A percentile compares a stretch with the other conserved stretches of the same genome.
phyloP scores from a whole-genome alignment of 2,797 vertebrate species.

The Poeciliopsis gracilis region DNA sequence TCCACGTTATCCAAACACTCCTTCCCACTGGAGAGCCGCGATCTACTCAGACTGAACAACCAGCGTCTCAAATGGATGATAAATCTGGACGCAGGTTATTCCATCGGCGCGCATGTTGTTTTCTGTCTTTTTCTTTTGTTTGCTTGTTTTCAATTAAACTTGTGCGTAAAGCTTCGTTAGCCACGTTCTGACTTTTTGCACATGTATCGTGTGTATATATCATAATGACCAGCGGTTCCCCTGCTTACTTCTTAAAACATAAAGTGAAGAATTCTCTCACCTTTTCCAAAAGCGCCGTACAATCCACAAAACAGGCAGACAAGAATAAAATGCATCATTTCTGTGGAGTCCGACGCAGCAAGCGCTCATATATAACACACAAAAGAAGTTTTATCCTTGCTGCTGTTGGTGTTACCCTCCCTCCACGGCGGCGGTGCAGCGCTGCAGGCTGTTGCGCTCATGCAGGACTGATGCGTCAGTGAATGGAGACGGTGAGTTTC shows the following conservation, averaged over 20 bases:
- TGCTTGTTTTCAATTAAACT: background rate
- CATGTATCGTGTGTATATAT: background rate
- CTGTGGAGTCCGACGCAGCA: constrained; percentile 42
- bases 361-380: constrained; percentile 26
- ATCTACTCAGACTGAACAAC: background rate
- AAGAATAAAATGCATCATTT: constrained; percentile 76
- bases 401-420: constrained; percentile 55
- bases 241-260: background rate
- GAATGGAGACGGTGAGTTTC: constrained; percentile 42
- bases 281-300: constrained; percentile 75
- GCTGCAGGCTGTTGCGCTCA: constrained; percentile 42
- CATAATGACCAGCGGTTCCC: constrained; percentile 14
- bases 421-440: constrained; percentile 28
- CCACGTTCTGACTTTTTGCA: background rate
- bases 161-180: background rate
- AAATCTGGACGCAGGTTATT: background rate
- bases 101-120: background rate
- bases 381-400: constrained; percentile 14
- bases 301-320: constrained; percentile 81
- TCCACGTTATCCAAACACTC: constrained; percentile 66
- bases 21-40: constrained; percentile 39
- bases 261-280: constrained; percentile 64
- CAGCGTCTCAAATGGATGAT: background rate
- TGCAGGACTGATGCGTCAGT: constrained; percentile 29
- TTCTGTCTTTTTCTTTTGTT: background rate